Base-by-base conservation (phyloP, 2,888 invertebrate species). In the Drosophila flavopinicola region DNA sequence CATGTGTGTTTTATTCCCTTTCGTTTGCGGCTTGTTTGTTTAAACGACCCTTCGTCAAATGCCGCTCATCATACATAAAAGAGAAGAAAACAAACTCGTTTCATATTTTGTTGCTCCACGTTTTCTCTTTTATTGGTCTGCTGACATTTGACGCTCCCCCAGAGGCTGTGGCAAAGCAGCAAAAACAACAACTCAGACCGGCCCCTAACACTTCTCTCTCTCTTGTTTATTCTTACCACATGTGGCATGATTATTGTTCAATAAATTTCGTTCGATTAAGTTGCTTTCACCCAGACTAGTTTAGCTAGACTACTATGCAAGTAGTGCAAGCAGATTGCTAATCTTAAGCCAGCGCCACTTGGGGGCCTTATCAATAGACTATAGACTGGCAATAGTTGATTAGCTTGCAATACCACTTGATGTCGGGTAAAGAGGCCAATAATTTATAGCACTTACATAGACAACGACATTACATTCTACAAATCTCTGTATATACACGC, bases 1-100 rank as follows among this genome's bases (percentile, higher is more conserved):
- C 69, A 69, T 69, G 71, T 69, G 67, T 63, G 67, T 51, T 39
- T 11, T 32, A 45, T 35, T 70, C 49, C 49, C 69, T 59, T 68
- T 17, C 68, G 68, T 15, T 47, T 11, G 23, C 17, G 23, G 25
- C 49, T 20, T 20, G 42, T n/a, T 13, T 20, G 25, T 37, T 53
- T 23, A 27, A 15, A 35, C 35, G 29, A 42, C 65, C 45, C 59
- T 65, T 60, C 59, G 45, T 60, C 54, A 54, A 60, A 54, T 60
- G 38, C 27, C 52, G 37, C 30, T 13, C 24, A 25, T 37, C 23
- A 23, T 23, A 44, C 25, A 44, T 33, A 42, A 41, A 13, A 27
- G 13, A 45, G 30, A 33, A 11, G n/a, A 42, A 48, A 25, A 17
- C 35, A 60, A 60, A 70, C 71, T 37, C 11, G 71, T 70, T 69